Percentiles rank a stretch among this genome's conserved stretches.
phyloP scores from a whole-genome alignment of 2,797 vertebrate genomes.

The Cryptoblepharus egeriae region DNA sequence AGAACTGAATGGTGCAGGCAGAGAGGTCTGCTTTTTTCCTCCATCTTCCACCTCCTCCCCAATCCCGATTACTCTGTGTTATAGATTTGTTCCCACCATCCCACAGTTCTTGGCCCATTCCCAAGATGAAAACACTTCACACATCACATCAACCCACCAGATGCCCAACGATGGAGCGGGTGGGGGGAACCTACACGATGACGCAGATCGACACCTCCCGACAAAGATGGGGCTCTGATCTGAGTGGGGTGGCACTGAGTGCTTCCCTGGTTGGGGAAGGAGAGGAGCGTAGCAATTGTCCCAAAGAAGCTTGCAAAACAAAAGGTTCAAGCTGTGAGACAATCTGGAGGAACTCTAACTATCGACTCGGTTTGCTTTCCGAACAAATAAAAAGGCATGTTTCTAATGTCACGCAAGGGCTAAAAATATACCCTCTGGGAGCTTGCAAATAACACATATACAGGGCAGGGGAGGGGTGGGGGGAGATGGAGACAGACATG shows the following conservation, averaged over 20 bases:
- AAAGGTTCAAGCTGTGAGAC: conserved; percentile 61
- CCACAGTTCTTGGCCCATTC: not conserved
- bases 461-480: not conserved
- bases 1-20: not conserved
- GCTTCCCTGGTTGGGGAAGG: conserved; percentile 53
- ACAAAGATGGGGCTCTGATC: not conserved
- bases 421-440: conserved; percentile 2
- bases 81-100: not conserved
- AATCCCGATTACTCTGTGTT: not conserved
- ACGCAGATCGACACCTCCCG: not conserved
- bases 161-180: not conserved
- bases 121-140: not conserved
- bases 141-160: no score
- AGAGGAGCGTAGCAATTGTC: conserved; percentile 61
- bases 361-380: conserved; percentile 61
- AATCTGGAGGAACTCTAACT: conserved; percentile 56
- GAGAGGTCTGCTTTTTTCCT: not conserved
- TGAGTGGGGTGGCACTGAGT: conserved; percentile 55
- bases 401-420: not conserved
- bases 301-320: conserved; percentile 55
- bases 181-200: not conserved
- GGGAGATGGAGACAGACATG: not conserved
- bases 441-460: conserved; percentile 15
- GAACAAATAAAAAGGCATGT: conserved; percentile 47
- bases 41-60: not conserved